phyloP scores from a whole-genome alignment of 2,797 vertebrate genomes.

The Threskiornis aethiopicus region DNA sequence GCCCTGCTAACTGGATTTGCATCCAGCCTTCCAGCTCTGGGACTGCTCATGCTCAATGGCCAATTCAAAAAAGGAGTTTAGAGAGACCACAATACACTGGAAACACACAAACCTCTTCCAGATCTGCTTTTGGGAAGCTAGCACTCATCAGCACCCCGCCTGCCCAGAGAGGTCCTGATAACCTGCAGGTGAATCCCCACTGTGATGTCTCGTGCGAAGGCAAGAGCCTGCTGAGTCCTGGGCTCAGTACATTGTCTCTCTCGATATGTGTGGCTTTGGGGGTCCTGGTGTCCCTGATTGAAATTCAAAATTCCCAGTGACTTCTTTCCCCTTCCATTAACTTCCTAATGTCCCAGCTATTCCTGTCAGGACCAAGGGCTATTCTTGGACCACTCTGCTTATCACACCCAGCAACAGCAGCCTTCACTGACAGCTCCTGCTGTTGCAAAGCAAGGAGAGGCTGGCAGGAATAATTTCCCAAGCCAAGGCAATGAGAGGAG shows the following conservation, averaged over 20 bases:
- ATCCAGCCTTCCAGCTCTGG: neutral
- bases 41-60: neutral
- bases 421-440: neutral
- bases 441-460: neutral
- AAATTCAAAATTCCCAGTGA: neutral
- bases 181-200: neutral
- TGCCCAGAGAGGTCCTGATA: neutral
- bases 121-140: neutral
- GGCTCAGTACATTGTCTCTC: neutral
- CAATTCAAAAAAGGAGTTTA: neutral
- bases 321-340: neutral
- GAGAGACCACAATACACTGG: neutral
- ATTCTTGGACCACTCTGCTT: constrained; percentile 4
- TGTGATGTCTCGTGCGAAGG: neutral
- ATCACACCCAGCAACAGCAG: neutral
- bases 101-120: neutral
- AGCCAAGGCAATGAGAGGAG: neutral
- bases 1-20: neutral
- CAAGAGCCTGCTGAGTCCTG: neutral
- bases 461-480: neutral
- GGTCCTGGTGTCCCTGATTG: neutral
- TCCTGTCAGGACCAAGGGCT: neutral
- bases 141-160: neutral
- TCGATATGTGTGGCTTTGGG: neutral
- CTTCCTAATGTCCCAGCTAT: neutral